These are phyloP conservation scores for Gandaritis pyraliata DNA, from an alignment of 2,888 invertebrate genomes.

Conservation along the genomic window DNA sequence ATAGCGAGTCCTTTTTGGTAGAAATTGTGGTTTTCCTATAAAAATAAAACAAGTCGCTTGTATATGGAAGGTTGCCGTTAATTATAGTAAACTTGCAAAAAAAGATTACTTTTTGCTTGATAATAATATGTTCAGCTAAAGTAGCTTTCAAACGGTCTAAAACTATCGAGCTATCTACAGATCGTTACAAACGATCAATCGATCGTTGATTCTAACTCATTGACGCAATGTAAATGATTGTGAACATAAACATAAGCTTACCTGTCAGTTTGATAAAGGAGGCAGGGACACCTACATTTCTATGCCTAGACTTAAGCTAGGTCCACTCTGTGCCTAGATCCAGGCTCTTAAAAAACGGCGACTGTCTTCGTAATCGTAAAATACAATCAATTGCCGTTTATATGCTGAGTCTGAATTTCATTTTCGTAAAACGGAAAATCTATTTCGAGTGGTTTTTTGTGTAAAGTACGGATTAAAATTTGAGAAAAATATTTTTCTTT, in stretches of 20 bases:
- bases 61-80: constrained; percentile 25
- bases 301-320: constrained; percentile 12
- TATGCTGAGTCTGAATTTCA: too few species aligned
- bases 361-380: not conserved
- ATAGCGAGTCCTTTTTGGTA: constrained; percentile 20
- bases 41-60: constrained; percentile 1
- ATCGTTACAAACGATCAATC: too few species aligned
- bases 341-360: not conserved
- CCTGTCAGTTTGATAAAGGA: constrained; percentile 30
- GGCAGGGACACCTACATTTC: constrained; percentile 31
- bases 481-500: too few species aligned
- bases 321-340: not conserved
- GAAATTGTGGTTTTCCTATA: constrained; percentile 22
- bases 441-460: too few species aligned
- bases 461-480: too few species aligned
- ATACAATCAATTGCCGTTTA: too few species aligned
- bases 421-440: too few species aligned
- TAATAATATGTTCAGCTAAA: constrained; percentile 12
- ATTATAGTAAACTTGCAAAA: constrained; percentile 26
- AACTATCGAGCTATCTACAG: too few species aligned
- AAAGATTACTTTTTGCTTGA: constrained; percentile 25
- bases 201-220: constrained; percentile 10
- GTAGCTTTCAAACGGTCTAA: constrained; percentile 2
- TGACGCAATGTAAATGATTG: constrained; percentile 20
- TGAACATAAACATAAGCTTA: constrained; percentile 16